A percentile compares a stretch with the other conserved stretches of the same genome.
Evolutionary conservation across 2,888 invertebrate genomes (phyloP).

Genomic region (Parascotia fuliginaria): DNA sequence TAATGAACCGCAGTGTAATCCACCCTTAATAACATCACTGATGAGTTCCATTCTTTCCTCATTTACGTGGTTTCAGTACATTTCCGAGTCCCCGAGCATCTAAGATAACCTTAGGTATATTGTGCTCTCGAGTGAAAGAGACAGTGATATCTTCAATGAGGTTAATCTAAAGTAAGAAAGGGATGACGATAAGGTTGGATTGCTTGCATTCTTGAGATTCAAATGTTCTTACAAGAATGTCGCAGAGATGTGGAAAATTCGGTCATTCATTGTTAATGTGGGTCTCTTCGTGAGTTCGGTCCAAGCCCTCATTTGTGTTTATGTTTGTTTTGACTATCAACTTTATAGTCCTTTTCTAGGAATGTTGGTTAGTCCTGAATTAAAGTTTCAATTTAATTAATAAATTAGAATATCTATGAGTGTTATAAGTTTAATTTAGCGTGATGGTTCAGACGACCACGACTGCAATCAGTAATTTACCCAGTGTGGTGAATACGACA

Average conservation of each 20-base stretch:
- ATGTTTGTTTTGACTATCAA: background rate
- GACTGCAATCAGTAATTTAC: no score
- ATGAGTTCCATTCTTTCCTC: constrained; percentile 43
- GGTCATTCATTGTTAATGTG: constrained; percentile 3
- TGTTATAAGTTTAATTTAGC: no score
- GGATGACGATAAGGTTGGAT: constrained; percentile 15
- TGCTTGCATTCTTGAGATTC: constrained; percentile 29
- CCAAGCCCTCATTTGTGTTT: constrained; percentile 6
- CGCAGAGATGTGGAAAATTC: background rate
- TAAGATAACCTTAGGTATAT: constrained; percentile 17
- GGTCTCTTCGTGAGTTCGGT: background rate
- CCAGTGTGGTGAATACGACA: no score
- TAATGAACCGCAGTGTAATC: constrained; percentile 36
- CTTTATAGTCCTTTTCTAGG: background rate
- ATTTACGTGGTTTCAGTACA: constrained; percentile 33
- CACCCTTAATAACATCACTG: constrained; percentile 37
- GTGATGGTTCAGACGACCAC: no score
- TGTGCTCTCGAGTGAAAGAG: constrained; percentile 14
- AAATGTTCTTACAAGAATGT: constrained; percentile 11
- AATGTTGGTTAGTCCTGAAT: constrained; percentile 1
- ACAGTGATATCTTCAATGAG: constrained; percentile 5
- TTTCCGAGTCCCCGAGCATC: constrained; percentile 22
- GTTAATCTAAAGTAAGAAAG: constrained; percentile 10
- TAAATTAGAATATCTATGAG: background rate
- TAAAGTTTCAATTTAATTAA: background rate